phyloP scores from a whole-genome alignment of 2,113 vertebrate species.

The Smithornis capensis region DNA sequence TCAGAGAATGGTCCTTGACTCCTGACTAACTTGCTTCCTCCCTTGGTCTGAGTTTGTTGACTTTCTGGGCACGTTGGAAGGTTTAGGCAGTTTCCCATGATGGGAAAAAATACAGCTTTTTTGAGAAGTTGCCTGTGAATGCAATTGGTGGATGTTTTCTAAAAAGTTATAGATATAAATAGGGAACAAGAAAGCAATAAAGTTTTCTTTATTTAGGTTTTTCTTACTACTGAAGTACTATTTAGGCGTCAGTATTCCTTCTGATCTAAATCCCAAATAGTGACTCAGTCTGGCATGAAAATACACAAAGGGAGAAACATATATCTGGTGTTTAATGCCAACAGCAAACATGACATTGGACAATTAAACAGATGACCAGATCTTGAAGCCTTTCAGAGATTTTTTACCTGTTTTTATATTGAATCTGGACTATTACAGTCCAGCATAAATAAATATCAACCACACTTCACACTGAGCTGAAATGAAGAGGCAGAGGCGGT shows the following conservation, averaged over 20 bases:
- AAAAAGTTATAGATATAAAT: conserved; percentile 37
- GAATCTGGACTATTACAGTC: neutral
- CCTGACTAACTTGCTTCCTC: conserved; percentile 49
- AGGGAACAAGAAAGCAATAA: conserved; percentile 30
- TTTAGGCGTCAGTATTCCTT: neutral
- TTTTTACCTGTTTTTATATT: neutral
- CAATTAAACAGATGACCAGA: neutral
- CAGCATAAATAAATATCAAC: neutral
- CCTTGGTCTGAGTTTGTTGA: conserved; percentile 24
- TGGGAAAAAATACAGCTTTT: conserved; percentile 4
- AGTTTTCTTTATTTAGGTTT: conserved; percentile 18
- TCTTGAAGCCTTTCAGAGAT: neutral
- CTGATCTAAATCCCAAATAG: neutral
- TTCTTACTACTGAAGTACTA: neutral
- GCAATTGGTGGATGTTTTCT: conserved; percentile 23
- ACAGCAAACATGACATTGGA: neutral
- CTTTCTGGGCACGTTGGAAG: conserved; percentile 29
- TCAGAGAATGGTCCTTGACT: conserved; percentile 49
- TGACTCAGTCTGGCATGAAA: neutral
- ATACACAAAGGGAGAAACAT: neutral
- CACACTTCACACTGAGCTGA: neutral
- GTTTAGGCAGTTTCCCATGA: conserved; percentile 44
- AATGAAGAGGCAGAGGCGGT: neutral
- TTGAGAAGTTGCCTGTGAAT: neutral
- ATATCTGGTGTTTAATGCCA: neutral